A percentile compares a stretch with the other conserved stretches of the same genome.
phyloP scores from a whole-genome alignment of 2,888 invertebrate genomes.

The Drosophila villosipedis region DNA sequence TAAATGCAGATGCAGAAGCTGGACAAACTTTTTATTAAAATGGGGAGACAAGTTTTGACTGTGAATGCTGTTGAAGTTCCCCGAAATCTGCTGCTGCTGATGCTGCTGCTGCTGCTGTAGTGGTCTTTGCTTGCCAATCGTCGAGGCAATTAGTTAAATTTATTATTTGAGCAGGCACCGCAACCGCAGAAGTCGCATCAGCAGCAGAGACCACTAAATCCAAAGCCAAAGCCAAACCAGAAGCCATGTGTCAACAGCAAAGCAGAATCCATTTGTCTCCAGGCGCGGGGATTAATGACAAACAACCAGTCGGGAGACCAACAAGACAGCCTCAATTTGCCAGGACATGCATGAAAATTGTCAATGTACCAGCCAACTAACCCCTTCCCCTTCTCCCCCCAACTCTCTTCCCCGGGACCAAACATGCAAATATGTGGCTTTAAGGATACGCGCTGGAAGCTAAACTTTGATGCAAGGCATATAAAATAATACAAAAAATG shows the following conservation, averaged over 20 bases:
- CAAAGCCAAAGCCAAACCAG: conserved; percentile 27
- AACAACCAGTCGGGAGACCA: conserved; percentile 53
- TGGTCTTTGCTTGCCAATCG: conserved; percentile 65
- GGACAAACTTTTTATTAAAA: conserved; percentile 32
- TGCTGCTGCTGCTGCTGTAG: conserved; percentile 18
- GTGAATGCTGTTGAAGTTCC: conserved; percentile 29
- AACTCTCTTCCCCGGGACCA: no score
- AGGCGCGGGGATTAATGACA: conserved; percentile 76
- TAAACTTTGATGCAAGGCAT: conserved; percentile 62
- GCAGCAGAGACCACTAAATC: conserved; percentile 25
- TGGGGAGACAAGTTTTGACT: conserved; percentile 36
- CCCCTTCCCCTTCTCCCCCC: not conserved
- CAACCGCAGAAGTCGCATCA: conserved; percentile 56
- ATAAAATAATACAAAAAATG: conserved; percentile 38
- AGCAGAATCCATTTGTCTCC: conserved; percentile 76
- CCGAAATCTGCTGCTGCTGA: conserved; percentile 15
- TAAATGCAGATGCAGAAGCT: conserved; percentile 1
- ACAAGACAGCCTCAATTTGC: conserved; percentile 29
- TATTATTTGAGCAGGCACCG: conserved; percentile 72
- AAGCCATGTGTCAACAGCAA: conserved; percentile 59
- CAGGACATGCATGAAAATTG: conserved; percentile 51
- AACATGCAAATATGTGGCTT: conserved; percentile 58
- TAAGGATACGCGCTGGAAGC: conserved; percentile 41
- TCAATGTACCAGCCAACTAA: conserved; percentile 13
- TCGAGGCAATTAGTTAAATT: conserved; percentile 78